phyloP scores from a whole-genome alignment of 2,888 invertebrate genomes.

The Xestia ashworthii region DNA sequence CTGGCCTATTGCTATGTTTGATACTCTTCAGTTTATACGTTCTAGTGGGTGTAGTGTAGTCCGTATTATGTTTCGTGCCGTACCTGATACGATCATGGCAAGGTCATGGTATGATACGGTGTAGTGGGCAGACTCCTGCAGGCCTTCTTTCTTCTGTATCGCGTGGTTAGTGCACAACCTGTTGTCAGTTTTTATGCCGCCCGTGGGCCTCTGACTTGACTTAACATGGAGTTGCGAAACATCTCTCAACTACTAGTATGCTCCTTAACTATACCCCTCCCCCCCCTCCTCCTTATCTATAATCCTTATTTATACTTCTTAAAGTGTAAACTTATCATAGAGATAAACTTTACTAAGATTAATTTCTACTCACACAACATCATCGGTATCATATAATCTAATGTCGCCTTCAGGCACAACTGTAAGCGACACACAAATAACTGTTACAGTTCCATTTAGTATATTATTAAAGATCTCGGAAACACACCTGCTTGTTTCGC shows the following conservation, averaged over 20 bases:
- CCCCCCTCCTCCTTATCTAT: no score
- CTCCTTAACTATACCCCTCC: no score
- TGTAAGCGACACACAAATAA: constrained; percentile 23
- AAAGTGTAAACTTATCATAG: not conserved
- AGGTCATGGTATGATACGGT: not conserved
- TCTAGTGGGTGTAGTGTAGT: rapidly evolving
- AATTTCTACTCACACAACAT: not conserved
- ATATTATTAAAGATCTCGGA: constrained; percentile 32
- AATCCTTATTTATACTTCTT: no score
- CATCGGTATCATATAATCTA: constrained; percentile 7
- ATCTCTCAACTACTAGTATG: no score
- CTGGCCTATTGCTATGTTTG: not conserved
- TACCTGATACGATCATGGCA: not conserved
- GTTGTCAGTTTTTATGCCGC: no score
- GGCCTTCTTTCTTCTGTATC: no score
- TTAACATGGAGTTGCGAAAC: no score
- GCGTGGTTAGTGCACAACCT: no score
- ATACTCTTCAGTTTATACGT: not conserved
- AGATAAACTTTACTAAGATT: not conserved
- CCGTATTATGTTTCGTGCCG: not conserved
- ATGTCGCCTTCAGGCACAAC: constrained; percentile 10
- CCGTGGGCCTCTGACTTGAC: no score
- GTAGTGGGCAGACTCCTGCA: not conserved
- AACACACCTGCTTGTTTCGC: constrained; percentile 38
- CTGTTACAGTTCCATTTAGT: constrained; percentile 14